phyloP scores from a whole-genome alignment of 2,888 invertebrate genomes.

The Eupelmus urozonus region DNA sequence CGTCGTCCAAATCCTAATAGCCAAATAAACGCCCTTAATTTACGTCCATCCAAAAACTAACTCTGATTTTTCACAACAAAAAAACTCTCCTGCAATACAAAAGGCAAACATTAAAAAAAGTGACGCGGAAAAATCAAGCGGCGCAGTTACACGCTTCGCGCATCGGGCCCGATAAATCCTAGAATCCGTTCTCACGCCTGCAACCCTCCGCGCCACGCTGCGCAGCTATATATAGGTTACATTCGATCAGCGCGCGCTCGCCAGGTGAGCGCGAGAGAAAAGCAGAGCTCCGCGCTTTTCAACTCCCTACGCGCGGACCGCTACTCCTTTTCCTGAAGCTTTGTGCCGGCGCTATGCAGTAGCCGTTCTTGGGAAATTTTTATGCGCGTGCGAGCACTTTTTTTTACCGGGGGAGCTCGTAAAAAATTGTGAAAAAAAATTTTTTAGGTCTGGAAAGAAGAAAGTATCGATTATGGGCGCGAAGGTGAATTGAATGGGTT shows the following conservation, averaged over 20 bases:
- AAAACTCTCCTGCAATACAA: neutral
- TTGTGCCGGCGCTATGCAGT: constrained; percentile 6
- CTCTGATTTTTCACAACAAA: neutral
- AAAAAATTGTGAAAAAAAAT: constrained; percentile 18
- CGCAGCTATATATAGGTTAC: too few species aligned
- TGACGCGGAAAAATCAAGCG: constrained; percentile 6
- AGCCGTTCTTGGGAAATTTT: neutral
- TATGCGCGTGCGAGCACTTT: too few species aligned
- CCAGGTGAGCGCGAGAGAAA: constrained; percentile 56
- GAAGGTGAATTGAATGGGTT: constrained; percentile 13
- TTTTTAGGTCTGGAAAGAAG: neutral
- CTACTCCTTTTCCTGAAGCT: constrained; percentile 20
- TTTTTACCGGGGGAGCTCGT: neutral
- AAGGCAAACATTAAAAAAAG: constrained; percentile 13
- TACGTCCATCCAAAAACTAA: neutral
- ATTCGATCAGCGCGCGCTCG: constrained; percentile 45
- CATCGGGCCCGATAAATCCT: constrained; percentile 32
- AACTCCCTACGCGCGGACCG: neutral
- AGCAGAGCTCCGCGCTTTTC: constrained; percentile 24
- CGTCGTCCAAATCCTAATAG: neutral
- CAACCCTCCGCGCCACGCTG: constrained; percentile 13
- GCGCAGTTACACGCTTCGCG: constrained; percentile 2
- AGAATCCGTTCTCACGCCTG: constrained; percentile 54
- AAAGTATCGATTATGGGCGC: constrained; percentile 31
- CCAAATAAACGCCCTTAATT: too few species aligned